These are phyloP conservation scores for Istiophorus platypterus DNA, from an alignment of 2,113 vertebrate genomes.

Conservation along the genomic window DNA sequence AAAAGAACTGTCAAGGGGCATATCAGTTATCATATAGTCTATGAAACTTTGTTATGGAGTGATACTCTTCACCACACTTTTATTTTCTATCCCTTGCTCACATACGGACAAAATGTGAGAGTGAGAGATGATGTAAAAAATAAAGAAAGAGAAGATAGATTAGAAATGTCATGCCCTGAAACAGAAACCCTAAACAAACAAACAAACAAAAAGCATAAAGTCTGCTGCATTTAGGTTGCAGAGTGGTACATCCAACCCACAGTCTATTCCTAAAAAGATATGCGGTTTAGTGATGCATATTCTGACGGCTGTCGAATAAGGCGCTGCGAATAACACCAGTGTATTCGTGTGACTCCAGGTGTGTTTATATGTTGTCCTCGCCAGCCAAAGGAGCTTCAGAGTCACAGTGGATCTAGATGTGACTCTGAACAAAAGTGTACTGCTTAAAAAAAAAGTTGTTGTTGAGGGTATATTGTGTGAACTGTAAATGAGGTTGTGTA, in stretches of 20 bases:
- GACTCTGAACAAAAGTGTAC: slow-evolving; percentile 4
- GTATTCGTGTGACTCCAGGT: background rate
- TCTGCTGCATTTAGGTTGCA: background rate
- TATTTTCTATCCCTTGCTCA: slow-evolving; percentile 1
- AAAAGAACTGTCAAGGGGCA: slow-evolving; percentile 8
- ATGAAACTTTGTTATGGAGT: slow-evolving; percentile 16
- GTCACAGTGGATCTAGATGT: background rate
- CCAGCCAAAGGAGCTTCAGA: background rate
- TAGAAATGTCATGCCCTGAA: background rate
- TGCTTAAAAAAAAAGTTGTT: slow-evolving; percentile 2
- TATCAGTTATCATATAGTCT: slow-evolving; percentile 25
- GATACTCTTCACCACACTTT: slow-evolving; percentile 10
- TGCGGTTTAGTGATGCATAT: background rate
- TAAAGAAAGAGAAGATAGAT: background rate
- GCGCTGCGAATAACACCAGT: background rate
- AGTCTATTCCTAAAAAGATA: background rate
- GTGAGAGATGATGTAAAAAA: background rate
- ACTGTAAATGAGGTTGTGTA: background rate
- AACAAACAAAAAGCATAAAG: background rate
- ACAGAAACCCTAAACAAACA: background rate
- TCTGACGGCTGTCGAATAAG: background rate
- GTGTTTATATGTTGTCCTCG: background rate
- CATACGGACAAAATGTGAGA: background rate
- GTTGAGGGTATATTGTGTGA: background rate
- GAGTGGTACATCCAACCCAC: background rate